These are phyloP conservation scores for Mus spicilegus DNA, from an alignment of 2,113 vertebrate genomes.

Conservation along the genomic window DNA sequence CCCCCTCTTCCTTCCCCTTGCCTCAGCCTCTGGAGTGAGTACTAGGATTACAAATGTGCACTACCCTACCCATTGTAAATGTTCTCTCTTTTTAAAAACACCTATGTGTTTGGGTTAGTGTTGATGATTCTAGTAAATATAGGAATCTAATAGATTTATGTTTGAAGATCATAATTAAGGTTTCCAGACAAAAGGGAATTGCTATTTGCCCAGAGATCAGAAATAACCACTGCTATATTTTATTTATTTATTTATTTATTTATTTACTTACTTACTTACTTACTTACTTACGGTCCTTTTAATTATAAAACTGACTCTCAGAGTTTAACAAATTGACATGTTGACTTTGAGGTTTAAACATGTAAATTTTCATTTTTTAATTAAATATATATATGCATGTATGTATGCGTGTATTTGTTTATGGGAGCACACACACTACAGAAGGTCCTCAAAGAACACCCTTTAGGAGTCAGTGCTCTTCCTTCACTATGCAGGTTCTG, in stretches of 20 bases:
- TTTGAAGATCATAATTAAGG: slow-evolving; percentile 1
- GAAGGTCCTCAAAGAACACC: background rate
- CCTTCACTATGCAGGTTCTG: background rate
- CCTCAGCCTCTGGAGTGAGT: background rate
- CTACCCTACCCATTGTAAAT: background rate
- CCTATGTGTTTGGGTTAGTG: background rate
- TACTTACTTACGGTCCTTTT: background rate
- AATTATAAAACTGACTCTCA: slow-evolving; percentile 3
- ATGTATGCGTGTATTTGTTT: background rate
- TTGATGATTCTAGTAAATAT: slow-evolving; percentile 42
- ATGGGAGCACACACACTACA: background rate
- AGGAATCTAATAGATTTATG: background rate
- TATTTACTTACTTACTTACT: background rate
- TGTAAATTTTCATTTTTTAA: background rate
- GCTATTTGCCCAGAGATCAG: slow-evolving; percentile 48
- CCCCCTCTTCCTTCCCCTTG: no score
- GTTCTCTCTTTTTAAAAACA: background rate
- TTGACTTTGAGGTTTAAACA: slow-evolving; percentile 21
- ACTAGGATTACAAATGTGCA: background rate
- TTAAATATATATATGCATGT: no score
- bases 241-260: no score
- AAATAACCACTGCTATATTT: slow-evolving; percentile 42
- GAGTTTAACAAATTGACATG: background rate
- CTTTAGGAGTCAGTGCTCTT: background rate
- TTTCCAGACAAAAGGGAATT: slow-evolving; percentile 45